A percentile compares a stretch with the other conserved stretches of the same genome.
Evolutionary conservation across 2,797 vertebrate genomes (phyloP).

Genomic region (Echeneis naucrates): DNA sequence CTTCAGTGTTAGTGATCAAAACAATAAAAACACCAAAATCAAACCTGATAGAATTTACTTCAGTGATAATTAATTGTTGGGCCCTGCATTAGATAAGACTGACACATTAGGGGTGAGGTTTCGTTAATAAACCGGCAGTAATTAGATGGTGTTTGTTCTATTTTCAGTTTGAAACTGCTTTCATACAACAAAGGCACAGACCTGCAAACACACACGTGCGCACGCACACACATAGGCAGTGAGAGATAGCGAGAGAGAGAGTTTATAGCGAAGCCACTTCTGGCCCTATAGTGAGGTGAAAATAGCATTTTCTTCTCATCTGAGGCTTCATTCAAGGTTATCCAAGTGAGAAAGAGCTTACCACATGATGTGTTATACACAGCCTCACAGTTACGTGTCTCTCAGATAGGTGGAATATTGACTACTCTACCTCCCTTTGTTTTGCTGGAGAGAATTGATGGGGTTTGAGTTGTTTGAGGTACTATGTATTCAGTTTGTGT

Average conservation of each 20-base stretch:
- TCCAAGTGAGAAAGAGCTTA: constrained; percentile 83
- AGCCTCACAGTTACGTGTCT: constrained; percentile 60
- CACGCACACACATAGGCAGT: background rate
- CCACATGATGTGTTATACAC: constrained; percentile 66
- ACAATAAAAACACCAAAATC: background rate
- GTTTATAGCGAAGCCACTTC: constrained; percentile 66
- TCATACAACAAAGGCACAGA: constrained; percentile 32
- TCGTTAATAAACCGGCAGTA: constrained; percentile 13
- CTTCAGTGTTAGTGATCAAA: background rate
- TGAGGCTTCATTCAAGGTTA: constrained; percentile 85
- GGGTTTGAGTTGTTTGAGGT: constrained; percentile 43
- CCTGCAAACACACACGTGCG: constrained; percentile 7
- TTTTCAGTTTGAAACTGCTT: no score
- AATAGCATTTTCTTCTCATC: constrained; percentile 85
- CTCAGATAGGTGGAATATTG: constrained; percentile 72
- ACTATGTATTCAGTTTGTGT: constrained; percentile 43
- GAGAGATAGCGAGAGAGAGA: background rate
- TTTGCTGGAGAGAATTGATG: constrained; percentile 50
- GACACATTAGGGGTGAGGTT: background rate
- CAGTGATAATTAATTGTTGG: background rate
- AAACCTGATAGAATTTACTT: background rate
- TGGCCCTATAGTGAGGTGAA: constrained; percentile 81
- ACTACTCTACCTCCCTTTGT: constrained; percentile 61
- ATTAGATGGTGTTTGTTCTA: constrained; percentile 50
- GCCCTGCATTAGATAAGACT: constrained; percentile 1